Evolutionary conservation across 35 echinoderm and acorn worm genomes (phyloP).

Genomic region (Lytechinus variegatus): DNA sequence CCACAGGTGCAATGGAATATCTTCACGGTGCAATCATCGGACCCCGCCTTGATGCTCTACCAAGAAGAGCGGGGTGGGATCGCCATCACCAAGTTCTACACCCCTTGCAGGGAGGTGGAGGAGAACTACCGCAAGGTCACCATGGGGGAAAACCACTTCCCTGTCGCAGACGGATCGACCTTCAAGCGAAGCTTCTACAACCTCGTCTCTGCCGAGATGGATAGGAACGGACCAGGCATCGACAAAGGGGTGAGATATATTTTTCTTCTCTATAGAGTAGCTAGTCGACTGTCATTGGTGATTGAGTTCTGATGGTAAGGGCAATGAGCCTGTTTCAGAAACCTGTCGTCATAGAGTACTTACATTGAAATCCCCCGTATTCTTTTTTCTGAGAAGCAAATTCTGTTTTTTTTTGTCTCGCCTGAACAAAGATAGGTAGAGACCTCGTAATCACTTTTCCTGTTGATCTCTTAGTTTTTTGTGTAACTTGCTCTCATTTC

Average conservation of each 20-base stretch:
- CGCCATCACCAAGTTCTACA: conserved; percentile 95
- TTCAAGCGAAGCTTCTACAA: conserved; percentile 92
- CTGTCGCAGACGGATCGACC: conserved; percentile 5
- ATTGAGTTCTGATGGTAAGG: too few relatives aligned
- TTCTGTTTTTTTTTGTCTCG: too few relatives aligned
- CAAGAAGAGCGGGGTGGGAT: conserved; percentile 84
- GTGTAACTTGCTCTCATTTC: too few relatives aligned
- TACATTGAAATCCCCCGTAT: too few relatives aligned
- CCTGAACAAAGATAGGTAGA: too few relatives aligned
- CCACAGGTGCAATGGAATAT: conserved; percentile 98
- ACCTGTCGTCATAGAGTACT: too few relatives aligned
- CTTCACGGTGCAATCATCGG: conserved; percentile 94
- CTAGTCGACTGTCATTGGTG: neutral
- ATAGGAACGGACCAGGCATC: conserved; percentile 62
- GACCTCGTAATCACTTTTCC: too few relatives aligned
- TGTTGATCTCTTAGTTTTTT: too few relatives aligned
- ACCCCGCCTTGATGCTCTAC: conserved; percentile 85
- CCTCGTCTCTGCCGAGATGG: conserved; percentile 67
- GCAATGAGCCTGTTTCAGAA: too few relatives aligned
- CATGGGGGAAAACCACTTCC: conserved; percentile 43
- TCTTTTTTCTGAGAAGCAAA: too few relatives aligned
- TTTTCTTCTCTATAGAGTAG: neutral
- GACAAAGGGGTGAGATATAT: conserved; percentile 80
- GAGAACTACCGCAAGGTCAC: conserved; percentile 87
- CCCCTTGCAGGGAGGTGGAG: conserved; percentile 88